Conservation (phyloP, 2,113 vertebrate species). For the Phocoena phocoena region DNA sequence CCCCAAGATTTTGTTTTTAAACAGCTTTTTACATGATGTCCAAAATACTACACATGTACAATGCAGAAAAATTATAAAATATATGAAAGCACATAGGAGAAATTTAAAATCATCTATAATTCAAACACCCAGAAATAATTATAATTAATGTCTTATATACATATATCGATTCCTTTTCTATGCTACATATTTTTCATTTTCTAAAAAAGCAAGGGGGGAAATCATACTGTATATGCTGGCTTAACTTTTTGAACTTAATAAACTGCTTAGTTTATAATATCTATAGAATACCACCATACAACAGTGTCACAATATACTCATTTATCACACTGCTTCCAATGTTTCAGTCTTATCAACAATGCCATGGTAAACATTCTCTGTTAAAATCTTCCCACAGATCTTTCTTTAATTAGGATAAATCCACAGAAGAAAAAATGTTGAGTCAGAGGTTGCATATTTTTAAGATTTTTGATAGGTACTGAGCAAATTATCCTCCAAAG, state of each 20-base stretch:
- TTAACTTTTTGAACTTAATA: neutral
- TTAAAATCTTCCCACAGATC: neutral
- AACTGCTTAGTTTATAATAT: neutral
- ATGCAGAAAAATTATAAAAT: neutral
- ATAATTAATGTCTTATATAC: neutral
- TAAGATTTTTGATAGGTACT: neutral
- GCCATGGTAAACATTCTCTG: neutral
- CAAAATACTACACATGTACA: neutral
- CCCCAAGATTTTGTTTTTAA: neutral
- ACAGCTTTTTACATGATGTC: neutral
- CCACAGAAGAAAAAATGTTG: neutral
- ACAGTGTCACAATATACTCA: neutral
- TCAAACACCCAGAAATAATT: neutral
- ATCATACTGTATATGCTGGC: neutral
- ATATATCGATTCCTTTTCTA: neutral
- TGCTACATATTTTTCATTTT: neutral
- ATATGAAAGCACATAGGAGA: neutral
- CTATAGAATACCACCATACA: neutral
- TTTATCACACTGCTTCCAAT: neutral
- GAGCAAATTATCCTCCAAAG: neutral
- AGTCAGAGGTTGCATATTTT: neutral
- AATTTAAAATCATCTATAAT: neutral
- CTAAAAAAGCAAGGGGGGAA: neutral
- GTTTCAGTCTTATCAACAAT: neutral
- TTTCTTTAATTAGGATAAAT: neutral